Percentiles rank a stretch among this genome's conserved stretches.
These are phyloP conservation scores for Scarus forsteni DNA, from an alignment of 2,797 vertebrate species.

Conservation along the genomic window DNA sequence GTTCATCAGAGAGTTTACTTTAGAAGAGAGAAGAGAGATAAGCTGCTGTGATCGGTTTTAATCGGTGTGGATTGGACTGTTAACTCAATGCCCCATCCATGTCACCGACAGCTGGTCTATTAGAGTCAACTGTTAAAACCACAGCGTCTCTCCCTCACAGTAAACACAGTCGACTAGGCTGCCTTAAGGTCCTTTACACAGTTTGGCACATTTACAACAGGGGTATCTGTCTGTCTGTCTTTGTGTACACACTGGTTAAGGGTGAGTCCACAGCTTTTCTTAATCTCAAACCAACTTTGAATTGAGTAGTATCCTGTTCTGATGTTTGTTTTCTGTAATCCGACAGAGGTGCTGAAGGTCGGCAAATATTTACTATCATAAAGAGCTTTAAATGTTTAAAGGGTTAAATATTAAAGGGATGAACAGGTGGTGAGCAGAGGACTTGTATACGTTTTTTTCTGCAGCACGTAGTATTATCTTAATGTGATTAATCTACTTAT, in stretches of 20 bases:
- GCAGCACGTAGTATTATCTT: too few species aligned
- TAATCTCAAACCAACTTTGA: slow-evolving; percentile 22
- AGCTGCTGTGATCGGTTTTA: slow-evolving; percentile 9
- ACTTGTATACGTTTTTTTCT: too few species aligned
- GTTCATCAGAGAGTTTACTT: neutral
- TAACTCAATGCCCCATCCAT: slow-evolving; percentile 25
- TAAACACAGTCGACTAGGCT: slow-evolving; percentile 12
- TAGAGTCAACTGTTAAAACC: slow-evolving; percentile 44
- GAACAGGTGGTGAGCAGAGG: neutral
- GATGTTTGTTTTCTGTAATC: slow-evolving; percentile 52
- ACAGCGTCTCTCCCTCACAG: slow-evolving; percentile 11
- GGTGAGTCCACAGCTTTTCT: slow-evolving; percentile 55
- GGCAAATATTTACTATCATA: slow-evolving; percentile 63
- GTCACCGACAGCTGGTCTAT: slow-evolving; percentile 70
- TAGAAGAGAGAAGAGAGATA: neutral
- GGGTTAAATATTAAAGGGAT: neutral
- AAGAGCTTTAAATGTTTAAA: slow-evolving; percentile 25
- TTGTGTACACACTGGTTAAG: slow-evolving; percentile 30
- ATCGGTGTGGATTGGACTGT: neutral
- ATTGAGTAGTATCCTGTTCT: slow-evolving; percentile 46
- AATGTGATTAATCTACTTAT: neutral
- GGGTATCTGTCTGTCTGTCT: slow-evolving; percentile 6
- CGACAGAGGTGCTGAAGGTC: slow-evolving; percentile 3
- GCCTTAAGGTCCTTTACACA: slow-evolving; percentile 1
- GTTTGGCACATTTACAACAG: neutral